phyloP scores from a whole-genome alignment of 2,888 invertebrate species.

The Crioceris asparagi region DNA sequence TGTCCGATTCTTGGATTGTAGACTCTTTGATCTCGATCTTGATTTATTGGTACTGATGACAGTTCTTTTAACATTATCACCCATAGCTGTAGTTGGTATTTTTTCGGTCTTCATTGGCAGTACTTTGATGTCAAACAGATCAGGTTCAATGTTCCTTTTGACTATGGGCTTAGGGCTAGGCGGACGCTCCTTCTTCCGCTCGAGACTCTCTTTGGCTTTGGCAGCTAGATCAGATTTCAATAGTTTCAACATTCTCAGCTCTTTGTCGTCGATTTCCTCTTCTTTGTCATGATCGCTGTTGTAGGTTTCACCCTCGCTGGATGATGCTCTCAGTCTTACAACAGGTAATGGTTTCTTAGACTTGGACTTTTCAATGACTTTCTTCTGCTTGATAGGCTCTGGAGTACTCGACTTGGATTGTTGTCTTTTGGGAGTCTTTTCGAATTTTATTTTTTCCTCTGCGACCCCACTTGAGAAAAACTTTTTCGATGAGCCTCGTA shows the following conservation, averaged over 20 bases:
- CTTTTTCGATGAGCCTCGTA: no score
- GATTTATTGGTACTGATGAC: slow-evolving; percentile 21
- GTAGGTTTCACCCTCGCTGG: slow-evolving; percentile 47
- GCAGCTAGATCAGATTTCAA: slow-evolving; percentile 54
- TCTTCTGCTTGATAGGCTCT: slow-evolving; percentile 7
- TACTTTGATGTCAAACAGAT: slow-evolving; percentile 33
- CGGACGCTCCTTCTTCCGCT: slow-evolving; percentile 40
- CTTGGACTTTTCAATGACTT: slow-evolving; percentile 20
- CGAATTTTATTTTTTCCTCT: slow-evolving; percentile 9
- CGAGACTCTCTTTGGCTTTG: slow-evolving; percentile 60
- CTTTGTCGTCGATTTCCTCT: slow-evolving; percentile 53
- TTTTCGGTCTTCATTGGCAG: slow-evolving; percentile 27
- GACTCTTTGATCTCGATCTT: slow-evolving; percentile 29
- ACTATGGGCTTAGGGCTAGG: slow-evolving; percentile 17
- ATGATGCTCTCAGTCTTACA: slow-evolving; percentile 42
- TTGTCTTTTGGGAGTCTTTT: slow-evolving; percentile 9
- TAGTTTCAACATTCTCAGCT: slow-evolving; percentile 55
- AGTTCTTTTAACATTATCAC: slow-evolving; percentile 23
- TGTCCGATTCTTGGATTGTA: slow-evolving; percentile 19
- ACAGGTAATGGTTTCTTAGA: slow-evolving; percentile 38
- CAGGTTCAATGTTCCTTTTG: slow-evolving; percentile 26
- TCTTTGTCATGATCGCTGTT: slow-evolving; percentile 35
- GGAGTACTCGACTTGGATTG: slow-evolving; percentile 9
- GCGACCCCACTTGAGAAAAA: no score
- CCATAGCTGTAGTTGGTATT: slow-evolving; percentile 19